Evolutionary conservation across 2,797 vertebrate species (phyloP), one percentile per base, ranked within the genome.

Genomic region (Molossus molossus): DNA sequence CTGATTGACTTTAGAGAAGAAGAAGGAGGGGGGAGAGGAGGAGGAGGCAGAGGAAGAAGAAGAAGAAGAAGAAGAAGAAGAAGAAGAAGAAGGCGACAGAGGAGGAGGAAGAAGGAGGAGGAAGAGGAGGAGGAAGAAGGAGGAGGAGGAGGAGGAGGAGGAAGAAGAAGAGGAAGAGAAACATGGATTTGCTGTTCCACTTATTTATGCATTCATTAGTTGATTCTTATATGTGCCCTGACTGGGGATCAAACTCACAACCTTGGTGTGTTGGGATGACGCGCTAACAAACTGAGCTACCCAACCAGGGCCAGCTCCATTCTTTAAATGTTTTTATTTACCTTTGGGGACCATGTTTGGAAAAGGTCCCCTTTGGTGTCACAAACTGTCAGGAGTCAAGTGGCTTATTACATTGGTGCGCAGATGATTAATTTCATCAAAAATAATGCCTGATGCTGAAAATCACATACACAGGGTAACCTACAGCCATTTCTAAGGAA

Each of bases 371-470:
- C 76, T 64, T 93, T 53, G 89, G n/a, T 81, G 80, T 8, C 81
- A 85, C 88, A 93, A 87, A 91, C 45, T 79, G 82, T 96, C 53
- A 65, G 40, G 0, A 80, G 37, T 87, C 48, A 91, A 62, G 23
- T 94, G 33, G 65, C 65, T 86, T 75, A 88, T 48, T 69, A 77
- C 97, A 88, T 73, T 90, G 91, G 69, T 82, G 33, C 90, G 60
- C 45, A 91, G 81, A 86, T 88, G 85, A 93, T 80, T 94, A 86
- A 92, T 75, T 93, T 77, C 82, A n/a, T 94, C 70, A 91, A 95
- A 97, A 97, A 93, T 87, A 6, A 89, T 89, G 88, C 87, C 90
- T 72, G 69, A 33, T 96, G 23, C 18, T 10, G 27, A 96, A 50
- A 27, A 87, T 72, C 73, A 40, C 57, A 72, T 15, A 29, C 6